Conservation (phyloP, 2,113 vertebrate species). For the Garra rufa region DNA sequence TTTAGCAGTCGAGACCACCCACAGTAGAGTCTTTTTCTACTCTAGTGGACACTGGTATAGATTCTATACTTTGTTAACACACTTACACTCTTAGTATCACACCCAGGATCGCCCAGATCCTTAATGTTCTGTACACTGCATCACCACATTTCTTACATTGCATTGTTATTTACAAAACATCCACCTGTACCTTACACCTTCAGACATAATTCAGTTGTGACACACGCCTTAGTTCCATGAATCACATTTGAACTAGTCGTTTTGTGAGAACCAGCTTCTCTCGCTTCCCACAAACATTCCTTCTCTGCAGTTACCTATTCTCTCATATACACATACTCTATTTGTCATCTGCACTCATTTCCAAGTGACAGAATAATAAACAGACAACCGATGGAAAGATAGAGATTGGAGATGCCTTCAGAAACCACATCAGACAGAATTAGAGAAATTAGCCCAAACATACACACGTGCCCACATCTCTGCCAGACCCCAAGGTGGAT, state of each 20-base stretch:
- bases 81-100: background rate
- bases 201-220: background rate
- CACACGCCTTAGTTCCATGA: background rate
- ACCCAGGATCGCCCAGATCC: background rate
- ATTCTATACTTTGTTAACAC: background rate
- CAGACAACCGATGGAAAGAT: background rate
- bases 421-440: background rate
- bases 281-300: background rate
- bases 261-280: background rate
- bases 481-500: background rate
- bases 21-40: conserved; percentile 1
- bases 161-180: background rate
- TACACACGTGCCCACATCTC: background rate
- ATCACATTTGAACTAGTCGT: background rate
- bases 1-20: background rate
- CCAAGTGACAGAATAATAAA: background rate
- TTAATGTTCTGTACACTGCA: background rate
- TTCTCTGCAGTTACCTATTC: background rate
- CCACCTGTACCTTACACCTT: background rate
- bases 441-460: background rate
- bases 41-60: background rate
- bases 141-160: background rate
- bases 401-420: background rate
- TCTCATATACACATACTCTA: background rate
- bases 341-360: background rate